phyloP scores from a whole-genome alignment of 2,797 vertebrate genomes.

The Synanceia verrucosa region DNA sequence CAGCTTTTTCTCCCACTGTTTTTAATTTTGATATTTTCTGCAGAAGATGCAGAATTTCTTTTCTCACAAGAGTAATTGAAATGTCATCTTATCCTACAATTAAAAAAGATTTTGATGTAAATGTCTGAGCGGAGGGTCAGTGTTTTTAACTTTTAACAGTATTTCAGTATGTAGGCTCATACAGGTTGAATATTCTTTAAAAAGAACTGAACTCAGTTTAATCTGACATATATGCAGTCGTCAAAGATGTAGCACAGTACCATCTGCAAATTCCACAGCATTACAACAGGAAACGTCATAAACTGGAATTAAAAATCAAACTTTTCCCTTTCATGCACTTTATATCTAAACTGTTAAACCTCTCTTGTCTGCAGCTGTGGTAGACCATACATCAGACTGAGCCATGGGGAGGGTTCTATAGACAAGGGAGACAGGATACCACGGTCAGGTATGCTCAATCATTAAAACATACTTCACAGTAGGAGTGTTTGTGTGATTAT shows the following conservation, averaged over 20 bases:
- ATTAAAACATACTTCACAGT: not conserved
- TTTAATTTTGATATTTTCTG: not conserved
- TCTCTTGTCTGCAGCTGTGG: constrained; percentile 88
- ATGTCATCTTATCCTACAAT: not conserved
- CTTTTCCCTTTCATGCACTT: constrained; percentile 1
- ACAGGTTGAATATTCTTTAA: not conserved
- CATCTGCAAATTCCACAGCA: not conserved
- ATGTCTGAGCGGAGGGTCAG: not conserved
- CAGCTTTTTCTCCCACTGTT: constrained; percentile 5
- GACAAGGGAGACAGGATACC: constrained; percentile 84
- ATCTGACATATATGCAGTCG: not conserved
- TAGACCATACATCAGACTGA: constrained; percentile 88
- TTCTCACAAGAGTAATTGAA: not conserved
- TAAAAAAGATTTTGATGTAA: not conserved
- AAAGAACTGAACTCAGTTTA: not conserved
- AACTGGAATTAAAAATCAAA: not conserved
- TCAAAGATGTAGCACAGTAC: not conserved
- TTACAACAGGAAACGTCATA: not conserved
- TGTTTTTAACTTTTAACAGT: not conserved
- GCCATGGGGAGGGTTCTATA: constrained; percentile 82
- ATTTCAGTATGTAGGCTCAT: not conserved
- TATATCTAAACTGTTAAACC: constrained; percentile 22
- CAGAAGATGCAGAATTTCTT: no score
- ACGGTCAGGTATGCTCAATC: constrained; percentile 84
- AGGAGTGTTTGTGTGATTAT: not conserved